Base-by-base conservation (phyloP, 2,113 vertebrate species). In the Percopsis transmontana region DNA sequence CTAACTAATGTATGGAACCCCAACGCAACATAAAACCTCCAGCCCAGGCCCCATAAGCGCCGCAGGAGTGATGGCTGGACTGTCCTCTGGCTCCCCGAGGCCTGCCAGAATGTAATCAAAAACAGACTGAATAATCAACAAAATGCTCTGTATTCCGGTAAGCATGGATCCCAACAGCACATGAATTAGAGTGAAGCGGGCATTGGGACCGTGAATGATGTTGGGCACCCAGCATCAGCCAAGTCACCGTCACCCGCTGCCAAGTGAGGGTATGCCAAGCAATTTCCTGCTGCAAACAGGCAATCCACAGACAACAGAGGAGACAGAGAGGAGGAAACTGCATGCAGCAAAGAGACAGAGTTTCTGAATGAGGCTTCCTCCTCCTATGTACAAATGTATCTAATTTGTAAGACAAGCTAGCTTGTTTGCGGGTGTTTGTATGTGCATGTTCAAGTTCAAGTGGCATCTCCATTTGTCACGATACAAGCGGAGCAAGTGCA, bases 81-180 rank as follows among this genome's bases (percentile, higher is more conserved):
- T 67, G 79, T 76, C 71, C 57, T 57, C 58, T 58, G 56, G 74
- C 66, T 68, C 68, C 73, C 58, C 21, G 18, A 74, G 59, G 66
- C 79, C 47, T 62, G 82, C 81, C 84, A 87, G 82, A 75, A 77
- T 72, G 77, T 85, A 86, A 89, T 89, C 78, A 91, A 83, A 86
- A 84, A 78, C 88, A 89, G 89, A 88, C 73, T 77, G 88, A 84
- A 84, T 88, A 81, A 88, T 88, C 81, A 89, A 85, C 80, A 77
- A 84, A 90, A 85, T 69, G 82, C 71, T 78, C 72, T 86, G 73
- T 79, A 79, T 89, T 88, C 81, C 72, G 69, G 68, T 84, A 87
- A 88, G 60, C 72, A 89, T 88, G 87, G 77, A 85, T 89, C 91
- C 89, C 89, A 75, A 74, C 72, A 84, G 91, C 72, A 72, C 72